Conservation (phyloP, 2,888 invertebrate genomes). For the Cyaniris semiargus region DNA sequence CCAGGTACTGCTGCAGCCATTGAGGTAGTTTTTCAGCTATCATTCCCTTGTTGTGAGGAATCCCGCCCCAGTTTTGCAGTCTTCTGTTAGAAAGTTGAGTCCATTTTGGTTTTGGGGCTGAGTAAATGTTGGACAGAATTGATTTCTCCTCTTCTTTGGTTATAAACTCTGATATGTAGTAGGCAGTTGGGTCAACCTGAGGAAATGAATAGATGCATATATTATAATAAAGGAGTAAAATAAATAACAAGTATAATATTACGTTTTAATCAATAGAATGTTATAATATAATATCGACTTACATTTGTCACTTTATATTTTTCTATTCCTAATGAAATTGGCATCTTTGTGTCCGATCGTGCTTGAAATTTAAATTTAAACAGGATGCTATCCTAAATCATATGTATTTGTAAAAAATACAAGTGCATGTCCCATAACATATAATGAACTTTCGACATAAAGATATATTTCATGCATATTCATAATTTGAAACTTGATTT, state of each 20-base stretch:
- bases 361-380: not conserved
- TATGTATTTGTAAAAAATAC: not conserved
- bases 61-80: conserved; percentile 98
- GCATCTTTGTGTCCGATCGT: not conserved
- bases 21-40: conserved; percentile 92
- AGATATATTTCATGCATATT: too few species aligned
- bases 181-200: conserved; percentile 82
- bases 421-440: not conserved
- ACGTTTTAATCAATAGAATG: too few species aligned
- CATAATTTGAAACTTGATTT: too few species aligned
- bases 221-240: not conserved
- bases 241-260: not conserved
- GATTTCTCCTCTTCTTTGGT: conserved; percentile 85
- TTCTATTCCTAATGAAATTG: conserved; percentile 31
- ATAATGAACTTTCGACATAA: not conserved
- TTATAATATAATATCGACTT: conserved; percentile 32
- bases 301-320: conserved; percentile 41
- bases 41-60: conserved; percentile 90
- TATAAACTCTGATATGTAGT: conserved; percentile 94
- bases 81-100: conserved; percentile 93
- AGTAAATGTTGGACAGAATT: conserved; percentile 87
- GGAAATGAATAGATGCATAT: not conserved
- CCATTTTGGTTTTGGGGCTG: conserved; percentile 96
- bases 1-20: conserved; percentile 88
- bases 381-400: not conserved